Base-by-base conservation (phyloP, 1,140 invertebrate genomes). In the Drosophila nasuta region DNA sequence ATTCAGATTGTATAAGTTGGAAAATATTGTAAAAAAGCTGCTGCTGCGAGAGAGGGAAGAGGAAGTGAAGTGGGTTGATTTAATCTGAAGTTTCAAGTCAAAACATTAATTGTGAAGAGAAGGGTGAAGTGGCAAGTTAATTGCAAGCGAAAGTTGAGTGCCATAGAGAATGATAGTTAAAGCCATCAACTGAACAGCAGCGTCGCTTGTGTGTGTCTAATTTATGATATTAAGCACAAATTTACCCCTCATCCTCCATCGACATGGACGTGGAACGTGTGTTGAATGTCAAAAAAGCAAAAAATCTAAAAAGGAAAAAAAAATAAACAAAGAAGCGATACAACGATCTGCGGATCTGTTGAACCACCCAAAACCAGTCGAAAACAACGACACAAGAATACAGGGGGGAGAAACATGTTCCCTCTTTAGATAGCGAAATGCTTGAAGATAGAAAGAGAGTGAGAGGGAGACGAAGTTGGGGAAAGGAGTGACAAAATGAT, bases 111-210 rank as follows among this genome's bases (percentile, higher is more conserved):
- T 52, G 25, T 13, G 33, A 33, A 33, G 33, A 33, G 33, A 33
- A 33, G 33, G 1, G 13, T 2, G 49, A n/a, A 6, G 49, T n/a
- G 38, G 49, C 6, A n/a, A 62, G 17, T 51, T 49, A 57, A 71
- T 57, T 65, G 60, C 54, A 45, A 73, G 56, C 70, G 64, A 73
- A 68, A 73, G 70, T 73, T 67, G n/a, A 46, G 15, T 35, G 30
- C 35, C 28, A 25, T 28, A 43, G 51, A 59, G 57, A 41, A 59
- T 35, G 7, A 48, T 56, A 8, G 70, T 54, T 41, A 60, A 54
- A 41, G 25, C 3, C 51, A 25, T 25, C 35, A 10, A 3, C 8
- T 10, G 35, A 38, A 38, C 35, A 38, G 35, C 35, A 10, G 1
- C 35, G 0, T n/a, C 7, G 13, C 8, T 45, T 13, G 6, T 48